phyloP scores from a whole-genome alignment of 2,113 vertebrate genomes.

The Mustelus asterias region DNA sequence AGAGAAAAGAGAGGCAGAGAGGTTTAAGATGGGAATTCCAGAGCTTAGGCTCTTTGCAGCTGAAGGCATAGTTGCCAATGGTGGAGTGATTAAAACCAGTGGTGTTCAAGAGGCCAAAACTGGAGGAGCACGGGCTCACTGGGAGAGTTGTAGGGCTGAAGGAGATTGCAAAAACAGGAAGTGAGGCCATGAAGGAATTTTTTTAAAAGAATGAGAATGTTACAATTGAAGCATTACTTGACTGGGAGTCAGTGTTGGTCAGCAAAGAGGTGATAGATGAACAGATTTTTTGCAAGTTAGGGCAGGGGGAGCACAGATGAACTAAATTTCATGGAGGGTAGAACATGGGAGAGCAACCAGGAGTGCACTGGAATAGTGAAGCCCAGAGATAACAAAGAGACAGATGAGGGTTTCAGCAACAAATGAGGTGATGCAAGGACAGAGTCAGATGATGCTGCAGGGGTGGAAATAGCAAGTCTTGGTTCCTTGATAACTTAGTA shows the following conservation, averaged over 20 bases:
- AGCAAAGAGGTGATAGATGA: not conserved
- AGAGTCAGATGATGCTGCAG: not conserved
- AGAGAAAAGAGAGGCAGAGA: not conserved
- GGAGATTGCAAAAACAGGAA: not conserved
- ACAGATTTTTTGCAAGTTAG: not conserved
- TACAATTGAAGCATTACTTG: not conserved
- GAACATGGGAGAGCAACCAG: not conserved
- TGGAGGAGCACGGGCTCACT: not conserved
- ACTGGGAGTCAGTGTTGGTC: not conserved
- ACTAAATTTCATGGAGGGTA: not conserved
- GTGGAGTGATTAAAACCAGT: not conserved
- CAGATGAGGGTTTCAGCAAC: not conserved
- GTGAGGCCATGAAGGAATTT: not conserved
- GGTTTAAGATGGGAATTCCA: not conserved
- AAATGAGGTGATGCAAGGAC: not conserved
- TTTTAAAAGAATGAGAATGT: not conserved
- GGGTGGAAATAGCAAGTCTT: not conserved
- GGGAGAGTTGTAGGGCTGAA: not conserved
- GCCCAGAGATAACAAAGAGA: not conserved
- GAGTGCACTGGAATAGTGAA: not conserved
- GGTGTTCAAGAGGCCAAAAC: not conserved
- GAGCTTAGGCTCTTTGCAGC: not conserved
- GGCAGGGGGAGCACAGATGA: too few relatives aligned
- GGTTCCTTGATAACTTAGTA: not conserved
- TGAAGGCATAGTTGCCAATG: not conserved